Base-by-base conservation (phyloP, 2,888 invertebrate species). In the Synanthedon myopaeformis region DNA sequence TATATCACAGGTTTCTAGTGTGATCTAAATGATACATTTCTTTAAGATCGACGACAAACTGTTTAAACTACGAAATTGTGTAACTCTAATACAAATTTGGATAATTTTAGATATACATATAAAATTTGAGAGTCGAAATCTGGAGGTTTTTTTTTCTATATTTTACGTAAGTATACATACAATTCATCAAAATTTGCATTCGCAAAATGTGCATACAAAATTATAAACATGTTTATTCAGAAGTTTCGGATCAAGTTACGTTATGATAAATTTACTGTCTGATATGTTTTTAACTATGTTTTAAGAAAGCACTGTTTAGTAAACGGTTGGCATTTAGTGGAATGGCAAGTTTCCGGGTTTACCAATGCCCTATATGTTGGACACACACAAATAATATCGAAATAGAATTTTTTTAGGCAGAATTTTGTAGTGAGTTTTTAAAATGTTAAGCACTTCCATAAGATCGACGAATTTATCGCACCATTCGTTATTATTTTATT, bases 1-100 rank as follows among this genome's bases (percentile, higher is more conserved):
- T 35, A 82, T 86, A 86, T 86, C 86, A 86, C 86, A 87, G 86
- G 82, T 72, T 77, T 74, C 83, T 82, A 82, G 72, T 82, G 83
- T 79, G 74, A 79, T 74, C 79, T 82, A 82, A 74, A 76, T 79
- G 82, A 81, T 82, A 77, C 71, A 74, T 61, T 64, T 66, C 55
- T 45, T 55, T 64, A 76, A 76, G 66, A 65, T 62, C 63, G 65
- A 62, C 56, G 59, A 58, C 56, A 58, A 57, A 59, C 55, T 54
- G 55, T 68, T 65, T 61, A 67, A 66, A 59, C 52, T 60, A 63
- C 64, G 65, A 63, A 65, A 19, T 63, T 62, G 66, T 61, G 13
- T 49, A 49, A 23, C 58, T 57, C 54, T 59, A 23, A 60, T 58
- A 67, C 64, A 67, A 67, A 66, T 51, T 74, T 70, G 69, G 68